Evolutionary conservation across 2,797 vertebrate genomes (phyloP).

Genomic region (Bufotes viridis): DNA sequence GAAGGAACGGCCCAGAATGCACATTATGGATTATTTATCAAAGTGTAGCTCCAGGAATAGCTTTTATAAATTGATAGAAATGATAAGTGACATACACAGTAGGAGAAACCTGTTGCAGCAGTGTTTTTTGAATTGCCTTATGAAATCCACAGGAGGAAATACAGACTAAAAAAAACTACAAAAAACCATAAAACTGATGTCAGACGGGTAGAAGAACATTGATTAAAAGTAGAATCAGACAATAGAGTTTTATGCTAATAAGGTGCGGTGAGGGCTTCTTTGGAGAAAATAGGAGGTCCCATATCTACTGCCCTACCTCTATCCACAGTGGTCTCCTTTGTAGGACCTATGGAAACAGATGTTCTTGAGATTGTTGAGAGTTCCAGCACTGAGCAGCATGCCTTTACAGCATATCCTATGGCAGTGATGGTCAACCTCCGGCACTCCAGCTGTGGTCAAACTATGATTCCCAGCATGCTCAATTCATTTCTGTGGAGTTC

Average conservation of each 20-base stretch:
- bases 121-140: neutral
- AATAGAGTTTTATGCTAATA: neutral
- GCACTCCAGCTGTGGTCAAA: too few relatives aligned
- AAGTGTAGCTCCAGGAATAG: neutral
- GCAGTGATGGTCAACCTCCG: too few relatives aligned
- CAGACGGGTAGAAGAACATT: neutral
- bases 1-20: neutral
- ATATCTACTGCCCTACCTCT: too few relatives aligned
- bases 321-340: too few relatives aligned
- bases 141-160: neutral
- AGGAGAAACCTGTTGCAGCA: neutral
- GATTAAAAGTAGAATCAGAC: neutral
- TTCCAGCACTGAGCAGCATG: too few relatives aligned
- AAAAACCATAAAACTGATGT: neutral
- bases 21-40: neutral
- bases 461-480: too few relatives aligned
- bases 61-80: neutral
- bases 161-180: neutral
- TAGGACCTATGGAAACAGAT: too few relatives aligned
- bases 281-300: too few relatives aligned
- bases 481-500: too few relatives aligned
- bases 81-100: neutral
- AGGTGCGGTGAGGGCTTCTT: too few relatives aligned
- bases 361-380: too few relatives aligned
- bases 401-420: too few relatives aligned